A percentile compares a stretch with the other conserved stretches of the same genome.
Evolutionary conservation across 1,140 invertebrate genomes (phyloP).

Genomic region (Diorhabda sublineata): DNA sequence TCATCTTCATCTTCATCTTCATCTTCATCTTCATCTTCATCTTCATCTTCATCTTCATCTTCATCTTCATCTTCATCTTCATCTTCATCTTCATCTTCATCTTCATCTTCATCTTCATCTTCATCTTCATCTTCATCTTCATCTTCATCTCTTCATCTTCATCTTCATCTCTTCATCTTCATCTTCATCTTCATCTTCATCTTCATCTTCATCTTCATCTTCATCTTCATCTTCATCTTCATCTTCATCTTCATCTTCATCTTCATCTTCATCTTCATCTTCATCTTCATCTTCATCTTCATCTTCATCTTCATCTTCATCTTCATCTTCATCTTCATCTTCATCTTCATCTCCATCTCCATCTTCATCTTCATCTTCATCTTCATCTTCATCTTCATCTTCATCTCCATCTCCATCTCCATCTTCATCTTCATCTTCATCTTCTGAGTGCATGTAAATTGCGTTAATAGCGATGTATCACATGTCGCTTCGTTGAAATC

Average conservation of each 20-base stretch:
- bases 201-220: constrained; percentile 5
- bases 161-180: constrained; percentile 1
- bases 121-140: background rate
- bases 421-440: too few species aligned
- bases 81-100: background rate
- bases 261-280: background rate
- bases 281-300: background rate
- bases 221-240: background rate
- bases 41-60: background rate
- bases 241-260: constrained; percentile 3
- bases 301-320: background rate
- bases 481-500: background rate
- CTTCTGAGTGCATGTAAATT: too few species aligned
- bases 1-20: background rate
- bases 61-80: background rate
- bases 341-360: background rate
- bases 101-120: background rate
- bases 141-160: constrained; percentile 5
- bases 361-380: constrained; percentile 1
- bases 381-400: background rate
- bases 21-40: constrained; percentile 3
- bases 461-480: too few species aligned
- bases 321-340: background rate
- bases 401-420: background rate
- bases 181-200: constrained; percentile 5